phyloP scores from a whole-genome alignment of 1,140 invertebrate species.

The Zaprionus vittiger region DNA sequence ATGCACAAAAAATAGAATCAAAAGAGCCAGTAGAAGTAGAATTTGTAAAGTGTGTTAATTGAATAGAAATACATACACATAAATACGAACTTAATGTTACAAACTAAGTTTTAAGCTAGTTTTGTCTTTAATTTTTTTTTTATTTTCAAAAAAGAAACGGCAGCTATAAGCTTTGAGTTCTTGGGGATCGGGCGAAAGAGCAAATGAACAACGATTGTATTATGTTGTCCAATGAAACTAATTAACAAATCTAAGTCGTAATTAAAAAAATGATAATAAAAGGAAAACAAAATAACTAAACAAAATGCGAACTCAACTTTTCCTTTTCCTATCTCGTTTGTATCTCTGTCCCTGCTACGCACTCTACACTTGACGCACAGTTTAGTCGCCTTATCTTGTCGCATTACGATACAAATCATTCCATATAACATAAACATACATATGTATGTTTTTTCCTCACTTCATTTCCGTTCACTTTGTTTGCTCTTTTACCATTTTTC shows the following conservation, averaged over 20 bases:
- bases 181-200: constrained; percentile 30
- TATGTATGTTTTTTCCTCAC: constrained; percentile 15
- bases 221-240: constrained; percentile 1
- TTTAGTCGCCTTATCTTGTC: neutral
- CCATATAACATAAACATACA: neutral
- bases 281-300: constrained; percentile 3
- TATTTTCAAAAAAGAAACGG: constrained; percentile 43
- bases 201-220: neutral
- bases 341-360: neutral
- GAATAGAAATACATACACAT: constrained; percentile 28
- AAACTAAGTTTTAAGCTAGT: constrained; percentile 67
- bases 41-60: neutral
- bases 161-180: constrained; percentile 68
- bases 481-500: constrained; percentile 27
- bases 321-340: neutral
- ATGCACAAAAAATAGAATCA: constrained; percentile 45
- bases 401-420: constrained; percentile 21
- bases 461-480: constrained; percentile 23
- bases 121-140: constrained; percentile 31
- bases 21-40: constrained; percentile 20
- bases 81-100: constrained; percentile 50
- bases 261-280: neutral
- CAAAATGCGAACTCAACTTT: constrained; percentile 4
- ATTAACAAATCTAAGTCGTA: neutral
- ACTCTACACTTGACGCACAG: constrained; percentile 5